phyloP scores from a whole-genome alignment of 2,888 invertebrate species.

The Baccha elongata region DNA sequence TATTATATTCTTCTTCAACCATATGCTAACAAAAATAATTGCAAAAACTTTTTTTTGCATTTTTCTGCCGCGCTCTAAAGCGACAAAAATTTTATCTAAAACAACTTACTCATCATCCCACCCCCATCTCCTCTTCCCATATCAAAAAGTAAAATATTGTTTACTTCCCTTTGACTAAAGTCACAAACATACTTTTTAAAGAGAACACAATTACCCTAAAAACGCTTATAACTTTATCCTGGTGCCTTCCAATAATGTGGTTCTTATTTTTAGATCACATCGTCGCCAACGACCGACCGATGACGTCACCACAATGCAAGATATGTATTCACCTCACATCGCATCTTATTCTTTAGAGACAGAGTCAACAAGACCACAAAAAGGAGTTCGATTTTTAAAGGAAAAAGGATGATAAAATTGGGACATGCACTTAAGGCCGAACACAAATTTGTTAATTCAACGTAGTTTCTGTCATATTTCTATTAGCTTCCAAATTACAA shows the following conservation, averaged over 20 bases:
- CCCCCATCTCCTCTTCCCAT: neutral
- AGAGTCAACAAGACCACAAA: slow-evolving; percentile 16
- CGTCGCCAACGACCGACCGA: neutral
- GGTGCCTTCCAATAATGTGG: slow-evolving; percentile 5
- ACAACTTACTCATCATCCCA: slow-evolving; percentile 1
- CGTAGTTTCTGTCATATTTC: slow-evolving; percentile 65
- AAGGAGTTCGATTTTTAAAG: slow-evolving; percentile 45
- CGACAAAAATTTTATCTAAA: too few relatives aligned
- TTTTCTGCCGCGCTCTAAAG: neutral
- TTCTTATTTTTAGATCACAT: slow-evolving; percentile 37
- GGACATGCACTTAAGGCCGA: slow-evolving; percentile 66
- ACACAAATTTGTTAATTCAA: slow-evolving; percentile 67
- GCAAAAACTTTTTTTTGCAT: too few relatives aligned
- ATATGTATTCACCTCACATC: neutral
- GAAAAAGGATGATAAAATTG: slow-evolving; percentile 42
- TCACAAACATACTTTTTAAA: slow-evolving; percentile 47
- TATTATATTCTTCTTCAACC: too few relatives aligned
- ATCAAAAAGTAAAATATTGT: slow-evolving; percentile 17
- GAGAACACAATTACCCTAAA: slow-evolving; percentile 54
- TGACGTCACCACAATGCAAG: neutral
- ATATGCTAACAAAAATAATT: too few relatives aligned
- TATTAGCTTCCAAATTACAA: slow-evolving; percentile 50
- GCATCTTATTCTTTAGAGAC: neutral
- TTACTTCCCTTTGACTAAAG: slow-evolving; percentile 21
- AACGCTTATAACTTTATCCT: slow-evolving; percentile 34